Evolutionary conservation across 2,888 invertebrate species (phyloP), one percentile per base, ranked within the genome.

Genomic region (Branchipolynoe longqiensis): DNA sequence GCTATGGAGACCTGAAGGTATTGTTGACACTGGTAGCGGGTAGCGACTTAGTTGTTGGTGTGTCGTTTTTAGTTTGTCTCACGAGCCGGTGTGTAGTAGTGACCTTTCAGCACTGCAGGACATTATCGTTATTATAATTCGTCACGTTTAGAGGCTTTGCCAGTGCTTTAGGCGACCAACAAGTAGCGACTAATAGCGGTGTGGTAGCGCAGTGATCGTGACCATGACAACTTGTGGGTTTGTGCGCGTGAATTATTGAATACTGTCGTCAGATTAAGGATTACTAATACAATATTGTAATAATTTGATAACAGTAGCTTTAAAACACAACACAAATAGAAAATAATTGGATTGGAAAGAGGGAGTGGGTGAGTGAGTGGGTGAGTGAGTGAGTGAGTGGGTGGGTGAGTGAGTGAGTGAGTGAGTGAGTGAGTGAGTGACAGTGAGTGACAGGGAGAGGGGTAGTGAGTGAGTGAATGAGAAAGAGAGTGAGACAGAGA

Each of bases 141-240:
- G 78, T 78, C 78, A 78, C 78, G 54, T 69, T 78, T 78, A 78
- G n/a, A n/a, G 78, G 78, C 78, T 78, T 78, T n/a, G n/a, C n/a
- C 41, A 78, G 48, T 25, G 78, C 41, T n/a, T 31, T 78, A 78
- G 78, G 78, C 78, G 41, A 48, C 48, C 41, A 78, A 78, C 41
- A 48, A 78, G 78, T 78, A 78, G 78, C 41, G 54, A 48, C 28
- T 18, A 6, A 41, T 78, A 78, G 78, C 41, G 31, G 48, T 78
- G 78, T 78, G 78, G 12, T 78, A 78, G 78, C 78, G 48, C 41
- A 54, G 78, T 78, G 48, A 8, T 48, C 33, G 78, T 78, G 78
- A 78, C 33, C 14, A 62, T 62, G n/a, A n/a, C 78, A 48, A 48
- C 28, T 41, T 25, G 78, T 78, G 78, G 78, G 78, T 78, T 78